A percentile compares a stretch with the other conserved stretches of the same genome.
phyloP scores from a whole-genome alignment of 1,140 invertebrate species.

The Bombus impatiens region DNA sequence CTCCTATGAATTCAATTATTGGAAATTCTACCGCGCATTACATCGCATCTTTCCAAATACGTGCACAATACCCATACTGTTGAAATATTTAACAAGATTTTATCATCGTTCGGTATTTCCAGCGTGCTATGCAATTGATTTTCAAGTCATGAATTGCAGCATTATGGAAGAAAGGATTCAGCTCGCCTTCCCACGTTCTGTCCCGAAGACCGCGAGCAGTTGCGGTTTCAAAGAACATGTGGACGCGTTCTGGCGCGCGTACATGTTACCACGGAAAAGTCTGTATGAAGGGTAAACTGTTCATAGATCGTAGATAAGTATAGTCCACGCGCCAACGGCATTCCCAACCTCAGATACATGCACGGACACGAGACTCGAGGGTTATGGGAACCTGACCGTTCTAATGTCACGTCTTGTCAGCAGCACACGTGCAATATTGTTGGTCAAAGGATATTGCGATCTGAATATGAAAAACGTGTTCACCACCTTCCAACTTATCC shows the following conservation, averaged over 20 bases:
- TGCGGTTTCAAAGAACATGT: constrained; percentile 22
- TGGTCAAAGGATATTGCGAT: not conserved
- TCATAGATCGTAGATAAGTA: constrained; percentile 67
- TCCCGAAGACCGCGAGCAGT: not conserved
- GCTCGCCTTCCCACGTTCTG: too few relatives aligned
- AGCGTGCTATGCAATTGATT: not conserved
- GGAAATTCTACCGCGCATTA: too few relatives aligned
- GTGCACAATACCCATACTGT: not conserved
- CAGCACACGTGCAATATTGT: constrained; percentile 7
- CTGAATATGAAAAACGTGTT: constrained; percentile 3
- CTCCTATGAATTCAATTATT: too few relatives aligned
- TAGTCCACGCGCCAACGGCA: constrained; percentile 58
- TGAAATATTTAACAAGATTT: constrained; percentile 14
- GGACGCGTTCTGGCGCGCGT: constrained; percentile 33
- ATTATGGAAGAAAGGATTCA: not conserved
- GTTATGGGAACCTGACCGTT: constrained; percentile 59
- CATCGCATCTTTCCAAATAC: too few relatives aligned
- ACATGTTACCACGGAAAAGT: constrained; percentile 16
- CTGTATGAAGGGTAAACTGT: constrained; percentile 53
- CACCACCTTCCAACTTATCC: not conserved
- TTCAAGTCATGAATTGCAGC: not conserved
- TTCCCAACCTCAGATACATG: constrained; percentile 49
- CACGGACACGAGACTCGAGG: constrained; percentile 25
- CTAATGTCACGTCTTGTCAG: constrained; percentile 18
- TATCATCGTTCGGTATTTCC: not conserved